phyloP scores from a whole-genome alignment of 2,888 invertebrate species.

The Merodon equestris region DNA sequence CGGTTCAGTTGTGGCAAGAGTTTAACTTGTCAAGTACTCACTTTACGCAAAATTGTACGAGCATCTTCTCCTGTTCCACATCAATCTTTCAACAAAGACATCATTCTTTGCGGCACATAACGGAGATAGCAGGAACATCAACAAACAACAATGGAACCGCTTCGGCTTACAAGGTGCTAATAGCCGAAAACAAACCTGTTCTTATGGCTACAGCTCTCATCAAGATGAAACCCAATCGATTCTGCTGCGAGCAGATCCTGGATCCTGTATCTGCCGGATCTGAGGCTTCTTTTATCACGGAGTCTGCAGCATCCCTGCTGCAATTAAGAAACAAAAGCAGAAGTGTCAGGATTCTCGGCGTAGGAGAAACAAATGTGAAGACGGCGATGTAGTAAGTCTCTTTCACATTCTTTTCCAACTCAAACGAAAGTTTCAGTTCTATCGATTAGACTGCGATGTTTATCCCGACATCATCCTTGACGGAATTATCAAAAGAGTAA shows the following conservation, averaged over 20 bases:
- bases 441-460: too few species aligned
- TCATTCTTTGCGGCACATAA: conserved; percentile 5
- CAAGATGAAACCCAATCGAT: not conserved
- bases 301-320: not conserved
- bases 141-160: not conserved
- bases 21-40: conserved; percentile 10
- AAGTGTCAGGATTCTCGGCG: not conserved
- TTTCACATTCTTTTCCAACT: not conserved
- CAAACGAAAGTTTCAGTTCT: not conserved
- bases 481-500: too few species aligned
- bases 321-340: not conserved
- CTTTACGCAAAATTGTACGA: not conserved
- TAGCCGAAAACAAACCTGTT: conserved; percentile 16
- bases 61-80: not conserved
- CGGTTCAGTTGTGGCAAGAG: not conserved
- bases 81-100: conserved; percentile 9
- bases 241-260: conserved; percentile 15
- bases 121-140: not conserved
- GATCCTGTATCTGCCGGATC: conserved; percentile 20
- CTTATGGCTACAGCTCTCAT: conserved; percentile 1
- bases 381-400: not conserved
- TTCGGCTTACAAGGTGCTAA: not conserved
- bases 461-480: too few species aligned
- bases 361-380: not conserved
- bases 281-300: not conserved